Percentiles rank a stretch among this genome's conserved stretches.
Conservation (phyloP, 1,140 invertebrate genomes). For the Hyles vespertilio region DNA sequence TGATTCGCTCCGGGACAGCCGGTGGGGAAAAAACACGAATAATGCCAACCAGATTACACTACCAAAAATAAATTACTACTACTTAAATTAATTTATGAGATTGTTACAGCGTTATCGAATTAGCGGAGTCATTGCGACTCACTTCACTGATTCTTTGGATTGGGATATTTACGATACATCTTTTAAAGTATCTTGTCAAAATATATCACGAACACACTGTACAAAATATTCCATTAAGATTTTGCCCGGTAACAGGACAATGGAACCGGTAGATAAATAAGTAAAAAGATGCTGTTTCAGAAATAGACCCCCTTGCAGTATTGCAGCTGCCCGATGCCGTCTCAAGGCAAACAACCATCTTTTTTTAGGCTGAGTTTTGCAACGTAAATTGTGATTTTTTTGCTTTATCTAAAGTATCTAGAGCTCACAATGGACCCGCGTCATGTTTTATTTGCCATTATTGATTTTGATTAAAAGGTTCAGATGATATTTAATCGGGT, state of each 20-base stretch:
- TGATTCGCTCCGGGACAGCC: slow-evolving; percentile 2
- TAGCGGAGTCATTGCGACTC: too few species aligned
- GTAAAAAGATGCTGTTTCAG: slow-evolving; percentile 57
- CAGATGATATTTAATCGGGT: too few species aligned
- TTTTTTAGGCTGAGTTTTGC: slow-evolving; percentile 58
- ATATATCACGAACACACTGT: too few species aligned
- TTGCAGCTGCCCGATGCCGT: slow-evolving; percentile 48
- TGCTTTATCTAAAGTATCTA: slow-evolving; percentile 25
- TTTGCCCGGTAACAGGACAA: slow-evolving; percentile 24
- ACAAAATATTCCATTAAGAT: slow-evolving; percentile 3
- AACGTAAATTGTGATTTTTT: slow-evolving; percentile 55
- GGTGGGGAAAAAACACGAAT: not conserved
- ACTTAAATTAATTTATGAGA: slow-evolving; percentile 4
- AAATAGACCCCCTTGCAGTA: slow-evolving; percentile 52
- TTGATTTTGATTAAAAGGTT: too few species aligned
- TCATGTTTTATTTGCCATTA: not conserved
- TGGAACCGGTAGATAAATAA: slow-evolving; percentile 64
- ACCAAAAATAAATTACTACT: slow-evolving; percentile 6
- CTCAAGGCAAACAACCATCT: slow-evolving; percentile 63
- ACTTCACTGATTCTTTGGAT: too few species aligned
- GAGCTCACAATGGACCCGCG: slow-evolving; percentile 20
- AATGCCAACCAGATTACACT: slow-evolving; percentile 1
- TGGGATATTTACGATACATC: too few species aligned
- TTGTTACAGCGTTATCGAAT: not conserved
- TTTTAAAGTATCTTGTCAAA: too few species aligned